Evolutionary conservation across 2,113 vertebrate genomes (phyloP).

Genomic region (Ctenomys sociabilis): DNA sequence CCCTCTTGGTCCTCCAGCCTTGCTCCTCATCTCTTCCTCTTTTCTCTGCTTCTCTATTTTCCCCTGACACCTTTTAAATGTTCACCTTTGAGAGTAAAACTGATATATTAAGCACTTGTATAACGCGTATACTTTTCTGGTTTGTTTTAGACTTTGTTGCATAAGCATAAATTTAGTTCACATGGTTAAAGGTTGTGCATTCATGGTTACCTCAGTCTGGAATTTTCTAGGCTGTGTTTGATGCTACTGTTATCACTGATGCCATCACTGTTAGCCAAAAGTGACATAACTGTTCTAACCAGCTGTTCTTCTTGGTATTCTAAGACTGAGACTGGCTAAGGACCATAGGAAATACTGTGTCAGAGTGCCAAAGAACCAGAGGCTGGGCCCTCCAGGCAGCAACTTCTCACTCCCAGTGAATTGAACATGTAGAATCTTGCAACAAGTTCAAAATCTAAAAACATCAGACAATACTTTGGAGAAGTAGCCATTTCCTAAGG

Average conservation of each 20-base stretch:
- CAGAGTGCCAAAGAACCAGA: background rate
- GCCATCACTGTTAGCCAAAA: background rate
- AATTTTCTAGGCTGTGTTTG: background rate
- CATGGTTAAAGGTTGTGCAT: background rate
- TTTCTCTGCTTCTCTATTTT: background rate
- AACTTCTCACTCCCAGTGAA: background rate
- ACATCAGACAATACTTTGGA: background rate
- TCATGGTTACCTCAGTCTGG: background rate
- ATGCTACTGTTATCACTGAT: background rate
- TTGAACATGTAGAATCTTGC: background rate
- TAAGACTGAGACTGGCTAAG: background rate
- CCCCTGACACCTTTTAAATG: background rate
- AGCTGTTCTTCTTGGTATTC: background rate
- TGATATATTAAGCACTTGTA: background rate
- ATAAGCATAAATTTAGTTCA: background rate
- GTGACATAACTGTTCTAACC: background rate
- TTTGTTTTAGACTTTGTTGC: background rate
- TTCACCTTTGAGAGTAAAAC: background rate
- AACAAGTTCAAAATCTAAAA: background rate
- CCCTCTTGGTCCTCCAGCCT: background rate
- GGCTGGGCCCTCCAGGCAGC: background rate
- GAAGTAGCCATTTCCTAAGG: background rate
- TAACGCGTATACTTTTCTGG: background rate
- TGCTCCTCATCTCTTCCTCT: background rate
- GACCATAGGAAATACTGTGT: background rate